Conservation (phyloP, 2,797 vertebrate genomes). For the Macroramphosus scolopax region DNA sequence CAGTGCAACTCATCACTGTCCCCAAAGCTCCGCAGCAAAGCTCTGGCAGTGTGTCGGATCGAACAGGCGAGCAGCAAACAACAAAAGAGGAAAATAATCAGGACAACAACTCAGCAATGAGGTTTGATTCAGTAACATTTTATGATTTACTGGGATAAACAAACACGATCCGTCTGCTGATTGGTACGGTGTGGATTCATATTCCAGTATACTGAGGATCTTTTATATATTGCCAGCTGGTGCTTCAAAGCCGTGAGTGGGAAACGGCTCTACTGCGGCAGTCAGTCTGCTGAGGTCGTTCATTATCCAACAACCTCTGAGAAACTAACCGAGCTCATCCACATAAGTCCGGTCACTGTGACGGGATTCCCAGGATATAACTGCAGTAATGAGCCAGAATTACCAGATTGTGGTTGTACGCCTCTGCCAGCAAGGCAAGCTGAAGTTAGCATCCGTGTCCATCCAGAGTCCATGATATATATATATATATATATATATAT, state of each 20-base stretch:
- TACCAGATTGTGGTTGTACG: too few relatives aligned
- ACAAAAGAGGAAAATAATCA: slow-evolving; percentile 37
- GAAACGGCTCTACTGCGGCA: slow-evolving; percentile 13
- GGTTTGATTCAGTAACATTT: slow-evolving; percentile 30
- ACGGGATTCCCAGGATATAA: slow-evolving; percentile 10
- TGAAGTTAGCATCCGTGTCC: too few relatives aligned
- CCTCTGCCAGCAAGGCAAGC: too few relatives aligned
- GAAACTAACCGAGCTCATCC: slow-evolving; percentile 24
- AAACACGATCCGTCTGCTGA: slow-evolving; percentile 11
- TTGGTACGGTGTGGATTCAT: slow-evolving; percentile 14
- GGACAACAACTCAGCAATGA: slow-evolving; percentile 18
- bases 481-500: too few relatives aligned
- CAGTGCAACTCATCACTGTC: slow-evolving; percentile 64
- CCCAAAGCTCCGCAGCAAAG: slow-evolving; percentile 53
- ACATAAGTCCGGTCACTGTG: slow-evolving; percentile 13
- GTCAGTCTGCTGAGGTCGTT: slow-evolving; percentile 33
- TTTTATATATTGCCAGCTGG: slow-evolving; percentile 29
- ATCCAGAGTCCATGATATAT: too few relatives aligned
- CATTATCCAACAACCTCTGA: slow-evolving; percentile 32
- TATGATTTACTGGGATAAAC: too few relatives aligned
- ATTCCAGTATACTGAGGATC: slow-evolving; percentile 6
- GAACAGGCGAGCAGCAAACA: slow-evolving; percentile 38
- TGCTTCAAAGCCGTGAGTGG: slow-evolving; percentile 13
- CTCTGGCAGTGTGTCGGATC: slow-evolving; percentile 35
- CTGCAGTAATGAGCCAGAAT: slow-evolving; percentile 10